Base-by-base conservation (phyloP, 2,888 invertebrate species). In the Drosophila formosana region DNA sequence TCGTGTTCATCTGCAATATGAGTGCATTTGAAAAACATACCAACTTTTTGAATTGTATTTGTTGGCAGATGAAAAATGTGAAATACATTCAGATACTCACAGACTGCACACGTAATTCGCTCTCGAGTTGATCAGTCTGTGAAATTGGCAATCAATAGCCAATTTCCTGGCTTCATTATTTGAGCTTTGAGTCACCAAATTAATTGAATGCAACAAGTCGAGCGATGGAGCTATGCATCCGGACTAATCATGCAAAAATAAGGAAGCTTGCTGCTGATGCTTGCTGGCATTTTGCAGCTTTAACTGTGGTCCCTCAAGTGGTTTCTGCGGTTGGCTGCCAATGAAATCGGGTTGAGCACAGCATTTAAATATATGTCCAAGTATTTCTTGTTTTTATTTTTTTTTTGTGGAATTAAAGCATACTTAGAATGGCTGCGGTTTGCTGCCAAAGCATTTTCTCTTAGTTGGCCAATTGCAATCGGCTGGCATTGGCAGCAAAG, bases 151-250 rank as follows among this genome's bases (percentile, higher is more conserved):
- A 41, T 41, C 39, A 41, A 41, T 18, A 13, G 39, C 39, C 39
- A 41, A 41, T 41, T 41, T 41, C 39, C 39, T 13, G 39, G 34
- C 18, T 41, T 13, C 11, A 6, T 18, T 41, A 41, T 18, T 41
- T 13, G 6, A 7, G 39, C 39, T 41, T 41, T 41, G 13, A 41
- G 13, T 41, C 39, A 18, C 7, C 39, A 41, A 0, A 13, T 41
- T 41, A 41, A 41, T 41, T 41, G 39, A 41, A 18, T 41, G 39
- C 39, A 41, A 41, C 13, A 41, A 41, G 13, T 41, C 39, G 13
- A 41, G 39, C 39, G 7, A 18, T 18, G 3, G 7, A 41, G 11
- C 39, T 8, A 6, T 13, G 39, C 39, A 18, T 18, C 39, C 18
- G 39, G 13, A 18, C 18, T 18, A 18, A 41, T 41, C 18, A 41